A percentile compares a stretch with the other conserved stretches of the same genome.
Evolutionary conservation across 1,140 invertebrate genomes (phyloP).

Genomic region (Aporrectodea caliginosa): DNA sequence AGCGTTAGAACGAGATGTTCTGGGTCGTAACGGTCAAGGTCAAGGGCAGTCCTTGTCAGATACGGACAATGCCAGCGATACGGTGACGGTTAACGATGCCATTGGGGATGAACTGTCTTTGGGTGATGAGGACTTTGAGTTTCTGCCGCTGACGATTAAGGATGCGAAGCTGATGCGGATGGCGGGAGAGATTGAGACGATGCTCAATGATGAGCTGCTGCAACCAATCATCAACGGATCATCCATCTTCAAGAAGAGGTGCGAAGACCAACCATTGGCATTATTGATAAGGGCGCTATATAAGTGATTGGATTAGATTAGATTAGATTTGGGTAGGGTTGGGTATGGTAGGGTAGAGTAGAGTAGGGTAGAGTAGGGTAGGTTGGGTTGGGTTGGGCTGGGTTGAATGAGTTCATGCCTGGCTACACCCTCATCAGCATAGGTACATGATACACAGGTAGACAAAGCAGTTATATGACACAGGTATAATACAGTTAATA

Average conservation of each 20-base stretch:
- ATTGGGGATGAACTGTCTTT: slow-evolving; percentile 26
- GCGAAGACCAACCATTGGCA: too few species aligned
- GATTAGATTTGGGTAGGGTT: too few species aligned
- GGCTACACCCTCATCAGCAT: too few species aligned
- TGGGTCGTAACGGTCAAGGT: neutral
- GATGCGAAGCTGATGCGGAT: slow-evolving; percentile 46
- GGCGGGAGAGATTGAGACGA: slow-evolving; percentile 45
- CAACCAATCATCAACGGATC: slow-evolving; percentile 40
- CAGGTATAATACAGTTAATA: too few species aligned
- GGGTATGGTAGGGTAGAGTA: too few species aligned
- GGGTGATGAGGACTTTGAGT: slow-evolving; percentile 29
- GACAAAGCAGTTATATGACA: too few species aligned
- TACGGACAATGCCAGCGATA: neutral
- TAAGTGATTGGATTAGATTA: too few species aligned
- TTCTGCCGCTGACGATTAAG: slow-evolving; percentile 29
- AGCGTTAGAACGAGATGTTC: neutral
- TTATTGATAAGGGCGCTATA: too few species aligned
- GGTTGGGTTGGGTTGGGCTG: too few species aligned
- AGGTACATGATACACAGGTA: too few species aligned
- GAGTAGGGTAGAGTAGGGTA: too few species aligned
- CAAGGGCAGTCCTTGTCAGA: neutral
- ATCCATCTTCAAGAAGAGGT: slow-evolving; percentile 30
- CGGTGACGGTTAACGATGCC: slow-evolving; percentile 24
- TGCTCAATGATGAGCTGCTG: slow-evolving; percentile 46
- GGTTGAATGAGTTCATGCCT: too few species aligned